These are phyloP conservation scores for Cololabis saira DNA, from an alignment of 2,113 vertebrate species.

Conservation along the genomic window DNA sequence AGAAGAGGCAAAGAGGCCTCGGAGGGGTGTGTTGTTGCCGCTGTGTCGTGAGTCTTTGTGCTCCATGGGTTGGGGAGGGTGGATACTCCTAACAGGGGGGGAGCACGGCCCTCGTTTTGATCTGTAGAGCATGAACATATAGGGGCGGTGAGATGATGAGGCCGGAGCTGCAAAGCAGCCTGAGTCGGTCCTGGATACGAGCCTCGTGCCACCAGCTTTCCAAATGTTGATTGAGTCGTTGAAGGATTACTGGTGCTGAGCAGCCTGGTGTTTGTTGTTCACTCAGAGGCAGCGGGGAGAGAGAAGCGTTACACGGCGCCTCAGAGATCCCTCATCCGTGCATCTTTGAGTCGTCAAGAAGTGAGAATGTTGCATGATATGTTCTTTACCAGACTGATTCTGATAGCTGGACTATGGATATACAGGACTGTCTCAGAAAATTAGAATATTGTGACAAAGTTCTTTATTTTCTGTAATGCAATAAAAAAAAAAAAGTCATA, in stretches of 20 bases:
- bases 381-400: no score
- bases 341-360: conserved; percentile 1
- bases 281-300: conserved; percentile 32
- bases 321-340: conserved; percentile 19
- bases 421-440: no score
- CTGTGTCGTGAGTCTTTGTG: conserved; percentile 41
- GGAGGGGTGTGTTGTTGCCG: conserved; percentile 23
- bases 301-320: conserved; percentile 13
- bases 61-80: conserved; percentile 30
- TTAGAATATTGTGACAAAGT: no score
- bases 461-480: no score
- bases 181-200: conserved; percentile 53
- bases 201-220: conserved; percentile 63
- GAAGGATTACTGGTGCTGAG: conserved; percentile 68
- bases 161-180: conserved; percentile 36
- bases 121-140: conserved; percentile 20
- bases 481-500: no score
- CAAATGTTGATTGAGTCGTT: conserved; percentile 75
- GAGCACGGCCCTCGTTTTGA: conserved; percentile 35
- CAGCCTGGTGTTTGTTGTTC: conserved; percentile 66
- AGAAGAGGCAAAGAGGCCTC: conserved; percentile 39
- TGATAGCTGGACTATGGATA: no score
- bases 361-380: neutral
- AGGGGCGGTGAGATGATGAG: conserved; percentile 25
- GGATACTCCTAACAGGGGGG: conserved; percentile 28